Evolutionary conservation across 2,888 invertebrate genomes (phyloP), one percentile per base, ranked within the genome.

Genomic region (Euzophera pinguis): DNA sequence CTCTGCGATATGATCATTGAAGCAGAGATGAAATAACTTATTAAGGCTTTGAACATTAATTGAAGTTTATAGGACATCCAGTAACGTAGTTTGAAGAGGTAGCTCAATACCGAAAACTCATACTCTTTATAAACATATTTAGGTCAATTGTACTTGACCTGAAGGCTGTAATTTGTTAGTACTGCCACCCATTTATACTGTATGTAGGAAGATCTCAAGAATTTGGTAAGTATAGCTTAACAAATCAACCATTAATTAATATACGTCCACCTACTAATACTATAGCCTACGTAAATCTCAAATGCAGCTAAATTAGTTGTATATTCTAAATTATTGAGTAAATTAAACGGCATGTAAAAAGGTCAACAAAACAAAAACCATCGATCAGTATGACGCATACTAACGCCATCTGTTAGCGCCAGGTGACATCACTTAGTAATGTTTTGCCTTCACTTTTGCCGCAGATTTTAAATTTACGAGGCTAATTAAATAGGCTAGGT

Each of bases 401-500:
- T 63, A 69, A 56, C 75, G 81, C 78, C 82, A 79, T 81, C 81
- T 80, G 65, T 72, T 65, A 67, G 68, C 72, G 67, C 65, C 69
- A 52, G 29, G 38, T 71, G 65, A 73, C 73, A 71, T 76, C 73
- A 78, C 39, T 27, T 27, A 17, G 3, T 29, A 13, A 17, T 10
- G 13, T 9, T 35, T 22, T 22, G 35, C 3, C 12, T 32, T 13
- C 39, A 12, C n/a, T 17, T 50, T 13, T 39, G 29, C 48, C 45
- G 41, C 49, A 29, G 50, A 48, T 37, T 47, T 53, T 34, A 22
- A 10, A 12, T 27, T 39, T 32, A 22, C 35, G 5, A 29, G 12
- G 29, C n/a, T 50, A 41, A 34, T 41, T 50, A 16, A 38, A 13
- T 27, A n/a, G 16, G 13, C 13, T 37, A 37, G 37, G 12, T 53